These are phyloP conservation scores for Dioctria linearis DNA, from an alignment of 2,888 invertebrate species.

Conservation along the genomic window DNA sequence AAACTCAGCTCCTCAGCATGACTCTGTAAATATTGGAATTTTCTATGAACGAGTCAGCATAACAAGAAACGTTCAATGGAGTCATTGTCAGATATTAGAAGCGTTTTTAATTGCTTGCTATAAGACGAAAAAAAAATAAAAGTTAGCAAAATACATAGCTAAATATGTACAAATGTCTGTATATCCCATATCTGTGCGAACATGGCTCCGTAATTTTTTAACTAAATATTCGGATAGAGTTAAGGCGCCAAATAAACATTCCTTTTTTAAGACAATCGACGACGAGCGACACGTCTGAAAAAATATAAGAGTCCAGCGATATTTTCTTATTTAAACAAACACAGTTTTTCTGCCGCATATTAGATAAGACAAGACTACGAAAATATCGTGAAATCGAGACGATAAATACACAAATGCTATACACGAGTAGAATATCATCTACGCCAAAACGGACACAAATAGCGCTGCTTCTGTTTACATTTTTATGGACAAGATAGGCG, in stretches of 20 bases:
- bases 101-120: neutral
- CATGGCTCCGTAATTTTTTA: neutral
- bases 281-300: neutral
- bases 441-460: no score
- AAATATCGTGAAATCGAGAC: constrained; percentile 50
- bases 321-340: constrained; percentile 32
- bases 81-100: neutral
- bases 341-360: neutral
- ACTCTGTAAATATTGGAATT: neutral
- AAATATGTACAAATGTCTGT: no score
- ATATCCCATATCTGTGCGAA: neutral
- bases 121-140: neutral
- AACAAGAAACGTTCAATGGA: neutral
- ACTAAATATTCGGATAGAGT: neutral
- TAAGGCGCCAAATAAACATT: constrained; percentile 14
- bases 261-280: constrained; percentile 37
- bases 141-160: neutral
- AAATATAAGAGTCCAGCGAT: constrained; percentile 8
- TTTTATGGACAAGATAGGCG: no score
- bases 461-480: no score
- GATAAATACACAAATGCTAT: constrained; percentile 26
- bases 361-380: neutral
- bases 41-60: neutral
- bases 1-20: neutral
- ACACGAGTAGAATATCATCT: neutral